phyloP scores from a whole-genome alignment of 2,888 invertebrate species.

The Bugula neritina region DNA sequence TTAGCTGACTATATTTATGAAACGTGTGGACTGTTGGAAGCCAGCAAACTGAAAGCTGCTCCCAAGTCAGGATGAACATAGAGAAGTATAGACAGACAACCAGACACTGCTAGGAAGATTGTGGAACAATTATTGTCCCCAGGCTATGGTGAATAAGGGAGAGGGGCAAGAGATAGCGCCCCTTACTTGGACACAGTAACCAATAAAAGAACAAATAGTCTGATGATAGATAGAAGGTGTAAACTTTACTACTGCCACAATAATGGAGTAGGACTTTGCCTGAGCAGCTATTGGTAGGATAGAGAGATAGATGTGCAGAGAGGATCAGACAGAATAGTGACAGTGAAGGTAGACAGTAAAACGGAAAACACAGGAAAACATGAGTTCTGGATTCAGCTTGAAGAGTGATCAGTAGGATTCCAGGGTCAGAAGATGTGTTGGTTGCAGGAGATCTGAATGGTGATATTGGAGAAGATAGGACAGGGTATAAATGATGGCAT shows the following conservation, averaged over 20 bases:
- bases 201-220: no score
- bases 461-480: neutral
- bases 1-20: no score
- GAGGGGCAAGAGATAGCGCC: no score
- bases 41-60: no score
- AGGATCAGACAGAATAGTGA: neutral
- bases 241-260: neutral
- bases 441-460: neutral
- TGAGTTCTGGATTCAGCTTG: neutral
- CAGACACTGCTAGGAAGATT: no score
- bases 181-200: no score
- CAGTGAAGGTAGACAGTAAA: neutral
- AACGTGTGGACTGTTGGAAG: no score
- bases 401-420: neutral
- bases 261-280: neutral
- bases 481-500: neutral
- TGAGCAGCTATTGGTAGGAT: neutral
- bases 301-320: neutral
- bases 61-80: no score
- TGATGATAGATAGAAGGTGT: neutral
- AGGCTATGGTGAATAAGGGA: no score
- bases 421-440: neutral
- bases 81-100: no score
- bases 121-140: no score
- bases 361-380: neutral